Base-by-base conservation (phyloP, 92 coral and sea anemone genomes). In the Nematostella vectensis region DNA sequence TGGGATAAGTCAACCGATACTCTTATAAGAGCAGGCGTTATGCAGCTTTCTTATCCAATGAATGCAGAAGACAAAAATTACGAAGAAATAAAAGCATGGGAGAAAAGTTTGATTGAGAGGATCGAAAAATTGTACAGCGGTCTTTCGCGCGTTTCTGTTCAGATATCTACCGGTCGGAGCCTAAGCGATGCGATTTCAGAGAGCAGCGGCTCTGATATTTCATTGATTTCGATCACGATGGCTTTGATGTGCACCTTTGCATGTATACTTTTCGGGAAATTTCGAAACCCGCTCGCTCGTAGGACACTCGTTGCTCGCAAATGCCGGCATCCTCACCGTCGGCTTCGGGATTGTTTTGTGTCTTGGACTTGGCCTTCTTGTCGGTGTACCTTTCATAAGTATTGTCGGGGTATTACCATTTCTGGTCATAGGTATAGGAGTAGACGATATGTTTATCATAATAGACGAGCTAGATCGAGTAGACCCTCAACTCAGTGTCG, bases 391-490 rank as follows among this genome's bases (percentile, higher is more conserved):
- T 0, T 82, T 87, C 36, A 70, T 78, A 9, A 82, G 81, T 40
- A 65, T 82, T 45, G 80, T 78, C 9, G 96, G 89, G 2, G 78
- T 82, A 10, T 28, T 87, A 27, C 96, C 89, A 1, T 82, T 77
- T 52, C 66, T 87, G 55, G 67, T 87, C 8, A 54, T 87, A 17
- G 84, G 87, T 25, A 54, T 87, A 18, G 96, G 89, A 1, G 68
- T 87, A 30, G 83, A 87, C 29, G 87, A 74, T 47, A 83, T 87
- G 76, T 82, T 87, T 58, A 87, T 82, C 39, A 56, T 87, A 18
- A 50, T 87, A 19, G 89, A 87, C 61, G 89, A 87, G 43, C 59
- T 87, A 2, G 88, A 87, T 42, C 80, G 82, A 3, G 31, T 59
- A 15, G 79, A 44, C 54, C 54, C 36, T 54, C 60, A 65, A 39